phyloP scores from a whole-genome alignment of 2,113 vertebrate genomes.

The human region GRCh38 chr1:40454001-40454500 shows the following conservation, averaged over 20 bases:
- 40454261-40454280: not conserved
- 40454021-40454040: not conserved
- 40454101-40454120: not conserved
- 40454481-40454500: no score
- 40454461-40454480: no score
- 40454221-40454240: conserved; percentile 12
- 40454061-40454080: not conserved
- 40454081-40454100: not conserved
- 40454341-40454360: not conserved
- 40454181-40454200: not conserved
- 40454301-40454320: not conserved
- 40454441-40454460: no score
- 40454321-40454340: conserved; percentile 30
- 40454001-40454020: not conserved
- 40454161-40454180: not conserved
- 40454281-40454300: conserved; percentile 53
- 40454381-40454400: conserved; percentile 23
- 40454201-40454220: conserved; percentile 48
- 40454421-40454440: no score
- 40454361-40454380: not conserved
- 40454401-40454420: no score
- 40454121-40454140: not conserved
- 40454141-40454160: not conserved
- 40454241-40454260: not conserved
- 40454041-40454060: not conserved